phyloP scores from a whole-genome alignment of 1,140 invertebrate genomes.

The Aphaenogaster floridana region DNA sequence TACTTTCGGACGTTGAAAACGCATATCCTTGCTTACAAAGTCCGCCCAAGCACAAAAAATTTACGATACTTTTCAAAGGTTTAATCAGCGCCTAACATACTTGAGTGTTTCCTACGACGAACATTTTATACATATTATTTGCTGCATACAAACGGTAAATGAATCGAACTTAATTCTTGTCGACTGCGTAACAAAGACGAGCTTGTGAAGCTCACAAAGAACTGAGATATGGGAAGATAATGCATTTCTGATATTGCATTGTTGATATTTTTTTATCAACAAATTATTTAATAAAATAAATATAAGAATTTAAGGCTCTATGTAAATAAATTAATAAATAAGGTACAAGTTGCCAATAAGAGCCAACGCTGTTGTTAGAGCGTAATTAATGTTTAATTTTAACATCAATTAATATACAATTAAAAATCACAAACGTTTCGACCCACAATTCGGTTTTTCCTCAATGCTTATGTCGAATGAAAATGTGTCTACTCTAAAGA shows the following conservation, averaged over 20 bases:
- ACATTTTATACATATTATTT: background rate
- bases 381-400: too few species aligned
- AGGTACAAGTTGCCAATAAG: too few species aligned
- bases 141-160: constrained; percentile 24
- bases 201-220: background rate
- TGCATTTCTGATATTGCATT: background rate
- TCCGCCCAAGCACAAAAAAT: constrained; percentile 70
- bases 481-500: too few species aligned
- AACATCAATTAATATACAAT: too few species aligned
- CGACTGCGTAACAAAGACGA: background rate
- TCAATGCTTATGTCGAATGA: too few species aligned
- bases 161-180: constrained; percentile 56
- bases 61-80: constrained; percentile 76
- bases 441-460: too few species aligned
- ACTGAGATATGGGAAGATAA: background rate
- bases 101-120: background rate
- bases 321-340: too few species aligned
- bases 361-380: too few species aligned
- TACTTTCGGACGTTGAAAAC: constrained; percentile 70
- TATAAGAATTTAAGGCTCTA: too few species aligned
- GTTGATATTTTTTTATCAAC: background rate
- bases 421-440: too few species aligned
- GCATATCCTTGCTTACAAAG: constrained; percentile 73
- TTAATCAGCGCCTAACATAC: constrained; percentile 56
- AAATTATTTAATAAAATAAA: constrained; percentile 12